These are phyloP conservation scores for Arge pagana DNA, from an alignment of 2,888 invertebrate species.

Conservation along the genomic window DNA sequence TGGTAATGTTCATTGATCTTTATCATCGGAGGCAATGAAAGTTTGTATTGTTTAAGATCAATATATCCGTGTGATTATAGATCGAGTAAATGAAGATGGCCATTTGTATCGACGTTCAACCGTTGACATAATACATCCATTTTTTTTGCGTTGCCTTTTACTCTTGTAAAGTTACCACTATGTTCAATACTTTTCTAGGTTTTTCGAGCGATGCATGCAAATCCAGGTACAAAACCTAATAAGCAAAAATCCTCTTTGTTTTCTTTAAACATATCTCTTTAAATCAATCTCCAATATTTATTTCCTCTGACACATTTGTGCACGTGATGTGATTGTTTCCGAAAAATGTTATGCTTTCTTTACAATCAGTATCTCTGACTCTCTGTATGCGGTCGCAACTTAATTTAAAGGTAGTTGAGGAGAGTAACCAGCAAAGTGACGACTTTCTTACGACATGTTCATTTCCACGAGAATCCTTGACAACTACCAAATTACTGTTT, in stretches of 20 bases:
- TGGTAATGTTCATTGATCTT: conserved; percentile 5
- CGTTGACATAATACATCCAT: conserved; percentile 22
- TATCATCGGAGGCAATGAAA: background rate
- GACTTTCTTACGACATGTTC: background rate
- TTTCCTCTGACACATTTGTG: conserved; percentile 1
- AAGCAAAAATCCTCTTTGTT: conserved; percentile 11
- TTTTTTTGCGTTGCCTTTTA: conserved; percentile 16
- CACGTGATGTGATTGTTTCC: background rate
- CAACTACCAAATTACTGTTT: conserved; percentile 3
- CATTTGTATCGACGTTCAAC: conserved; percentile 1
- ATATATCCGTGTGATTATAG: background rate
- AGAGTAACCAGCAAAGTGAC: conserved; percentile 3
- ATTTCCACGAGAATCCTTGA: conserved; percentile 1
- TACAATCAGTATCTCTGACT: background rate
- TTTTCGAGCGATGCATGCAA: conserved; percentile 20
- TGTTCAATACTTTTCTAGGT: conserved; percentile 22
- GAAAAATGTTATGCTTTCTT: background rate
- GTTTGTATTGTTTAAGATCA: background rate
- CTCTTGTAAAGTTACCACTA: conserved; percentile 7
- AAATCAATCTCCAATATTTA: conserved; percentile 27
- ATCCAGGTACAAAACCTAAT: conserved; percentile 24
- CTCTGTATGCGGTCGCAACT: conserved; percentile 4
- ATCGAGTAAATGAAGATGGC: background rate
- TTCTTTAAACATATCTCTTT: conserved; percentile 26
- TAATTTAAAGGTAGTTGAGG: background rate